These are phyloP conservation scores for Paraescarpia echinospica DNA, from an alignment of 1,140 invertebrate genomes.

Conservation along the genomic window DNA sequence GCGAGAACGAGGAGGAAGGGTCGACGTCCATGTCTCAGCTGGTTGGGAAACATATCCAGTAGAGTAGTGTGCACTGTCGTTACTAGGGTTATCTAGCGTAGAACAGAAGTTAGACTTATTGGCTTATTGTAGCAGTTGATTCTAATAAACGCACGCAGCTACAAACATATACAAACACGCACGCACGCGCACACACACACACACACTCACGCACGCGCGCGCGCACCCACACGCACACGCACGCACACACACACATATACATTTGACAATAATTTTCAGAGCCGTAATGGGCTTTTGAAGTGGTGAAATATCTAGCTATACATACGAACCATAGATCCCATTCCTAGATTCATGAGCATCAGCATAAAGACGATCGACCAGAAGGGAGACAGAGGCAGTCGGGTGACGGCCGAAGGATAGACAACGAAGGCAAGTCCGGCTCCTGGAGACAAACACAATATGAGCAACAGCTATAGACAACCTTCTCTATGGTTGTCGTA, in stretches of 20 bases:
- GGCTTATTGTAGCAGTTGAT: not conserved
- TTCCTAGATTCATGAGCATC: not conserved
- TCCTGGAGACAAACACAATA: too few species aligned
- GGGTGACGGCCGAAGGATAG: not conserved
- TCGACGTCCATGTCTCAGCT: not conserved
- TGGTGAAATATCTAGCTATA: too few species aligned
- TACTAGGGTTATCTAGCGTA: not conserved
- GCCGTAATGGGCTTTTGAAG: too few species aligned
- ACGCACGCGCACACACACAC: too few species aligned
- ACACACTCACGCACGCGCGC: too few species aligned
- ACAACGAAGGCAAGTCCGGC: not conserved
- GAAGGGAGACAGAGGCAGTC: not conserved
- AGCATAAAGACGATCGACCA: not conserved
- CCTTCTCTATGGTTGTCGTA: too few species aligned
- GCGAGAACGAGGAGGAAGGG: not conserved
- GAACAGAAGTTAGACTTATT: not conserved
- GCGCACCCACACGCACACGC: too few species aligned
- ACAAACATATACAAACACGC: too few species aligned
- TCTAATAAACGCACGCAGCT: not conserved
- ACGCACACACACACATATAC: too few species aligned
- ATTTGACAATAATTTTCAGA: too few species aligned
- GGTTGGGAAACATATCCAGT: not conserved
- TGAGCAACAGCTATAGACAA: too few species aligned
- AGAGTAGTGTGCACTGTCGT: not conserved
- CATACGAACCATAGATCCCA: not conserved